Conservation (phyloP, 2,797 vertebrate species). For the Onychomys arenicola region DNA sequence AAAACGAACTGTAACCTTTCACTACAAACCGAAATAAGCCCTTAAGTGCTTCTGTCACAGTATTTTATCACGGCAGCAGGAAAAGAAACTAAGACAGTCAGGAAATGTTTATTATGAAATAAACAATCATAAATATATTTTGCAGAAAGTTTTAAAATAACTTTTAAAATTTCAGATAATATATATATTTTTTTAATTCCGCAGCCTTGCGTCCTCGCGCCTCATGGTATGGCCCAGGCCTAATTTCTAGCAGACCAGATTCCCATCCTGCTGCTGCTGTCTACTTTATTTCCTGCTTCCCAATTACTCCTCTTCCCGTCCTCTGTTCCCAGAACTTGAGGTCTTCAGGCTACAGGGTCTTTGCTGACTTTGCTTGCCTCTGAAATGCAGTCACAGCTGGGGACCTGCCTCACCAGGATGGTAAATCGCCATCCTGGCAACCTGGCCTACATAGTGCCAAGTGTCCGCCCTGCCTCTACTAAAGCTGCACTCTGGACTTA, state of each 20-base stretch:
- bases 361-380: not conserved
- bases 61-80: not conserved
- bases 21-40: not conserved
- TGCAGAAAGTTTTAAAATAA: not conserved
- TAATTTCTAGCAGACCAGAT: not conserved
- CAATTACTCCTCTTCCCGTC: not conserved
- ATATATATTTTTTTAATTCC: not conserved
- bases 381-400: not conserved
- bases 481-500: fast-evolving
- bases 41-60: not conserved
- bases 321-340: not conserved
- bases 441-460: too few species aligned
- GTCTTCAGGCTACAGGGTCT: not conserved
- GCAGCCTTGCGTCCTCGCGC: not conserved
- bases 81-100: not conserved
- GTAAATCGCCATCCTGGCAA: not conserved
- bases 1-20: too few species aligned
- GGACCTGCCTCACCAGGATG: not conserved
- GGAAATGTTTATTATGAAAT: not conserved
- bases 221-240: not conserved
- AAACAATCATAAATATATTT: not conserved
- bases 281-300: not conserved
- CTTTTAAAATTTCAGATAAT: not conserved
- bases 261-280: too few species aligned
- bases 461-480: not conserved